Percentiles rank a stretch among this genome's conserved stretches.
Evolutionary conservation across 2,888 invertebrate species (phyloP).

Genomic region (Formica aserva): DNA sequence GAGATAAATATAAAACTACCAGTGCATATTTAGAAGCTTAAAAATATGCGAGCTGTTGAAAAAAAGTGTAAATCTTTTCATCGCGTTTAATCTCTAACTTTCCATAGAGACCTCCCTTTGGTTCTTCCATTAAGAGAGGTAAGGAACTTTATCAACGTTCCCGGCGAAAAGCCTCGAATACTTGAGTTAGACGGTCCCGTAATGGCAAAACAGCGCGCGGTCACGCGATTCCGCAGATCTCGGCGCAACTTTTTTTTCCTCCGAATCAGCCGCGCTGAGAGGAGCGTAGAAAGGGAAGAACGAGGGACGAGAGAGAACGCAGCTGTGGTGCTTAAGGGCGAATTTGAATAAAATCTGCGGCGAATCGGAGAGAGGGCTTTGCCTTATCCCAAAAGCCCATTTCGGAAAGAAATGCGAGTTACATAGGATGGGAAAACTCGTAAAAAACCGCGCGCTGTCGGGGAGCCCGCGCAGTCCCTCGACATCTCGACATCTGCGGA

Average conservation of each 20-base stretch:
- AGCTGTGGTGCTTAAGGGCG: constrained; percentile 42
- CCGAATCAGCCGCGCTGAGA: not conserved
- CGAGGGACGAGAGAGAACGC: not conserved
- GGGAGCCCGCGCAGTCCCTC: constrained; percentile 25
- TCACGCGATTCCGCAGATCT: constrained; percentile 36
- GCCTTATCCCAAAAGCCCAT: constrained; percentile 36
- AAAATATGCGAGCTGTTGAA: not conserved
- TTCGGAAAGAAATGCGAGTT: constrained; percentile 68
- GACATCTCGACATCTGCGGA: constrained; percentile 62
- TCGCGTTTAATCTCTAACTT: not conserved
- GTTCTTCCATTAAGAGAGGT: not conserved
- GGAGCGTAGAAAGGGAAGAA: not conserved
- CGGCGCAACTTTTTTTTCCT: not conserved
- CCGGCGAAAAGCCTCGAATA: not conserved
- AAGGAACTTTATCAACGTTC: not conserved
- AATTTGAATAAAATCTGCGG: constrained; percentile 48
- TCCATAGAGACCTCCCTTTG: not conserved
- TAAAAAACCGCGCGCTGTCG: constrained; percentile 61
- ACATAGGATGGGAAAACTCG: constrained; percentile 61
- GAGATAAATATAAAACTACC: not conserved
- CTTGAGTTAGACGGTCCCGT: not conserved
- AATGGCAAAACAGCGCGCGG: constrained; percentile 13
- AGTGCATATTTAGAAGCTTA: not conserved
- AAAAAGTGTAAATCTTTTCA: not conserved
- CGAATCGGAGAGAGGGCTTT: constrained; percentile 37